Conservation (phyloP, 2,888 invertebrate genomes). For the Pristionchus arcanus region DNA sequence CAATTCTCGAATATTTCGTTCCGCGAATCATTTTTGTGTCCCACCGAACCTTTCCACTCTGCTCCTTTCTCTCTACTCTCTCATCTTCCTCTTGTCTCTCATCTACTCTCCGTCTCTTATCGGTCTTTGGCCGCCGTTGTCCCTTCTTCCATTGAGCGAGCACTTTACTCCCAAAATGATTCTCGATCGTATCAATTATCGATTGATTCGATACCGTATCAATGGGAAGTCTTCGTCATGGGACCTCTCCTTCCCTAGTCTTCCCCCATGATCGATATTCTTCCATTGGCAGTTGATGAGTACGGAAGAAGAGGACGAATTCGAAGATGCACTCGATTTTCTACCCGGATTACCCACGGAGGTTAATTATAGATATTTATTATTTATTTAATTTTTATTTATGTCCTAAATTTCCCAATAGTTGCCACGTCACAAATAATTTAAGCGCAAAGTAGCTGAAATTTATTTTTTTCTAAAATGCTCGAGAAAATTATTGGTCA, state of each 20-base stretch:
- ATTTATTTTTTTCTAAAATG: not conserved
- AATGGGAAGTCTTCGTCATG: not conserved
- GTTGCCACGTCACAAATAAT: not conserved
- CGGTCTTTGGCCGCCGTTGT: slow-evolving; percentile 57
- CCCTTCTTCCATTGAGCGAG: not conserved
- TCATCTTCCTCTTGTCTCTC: slow-evolving; percentile 46
- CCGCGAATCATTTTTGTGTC: slow-evolving; percentile 44
- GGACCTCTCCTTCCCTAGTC: not conserved
- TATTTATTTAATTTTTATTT: not conserved
- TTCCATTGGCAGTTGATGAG: slow-evolving; percentile 55
- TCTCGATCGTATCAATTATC: slow-evolving; percentile 40
- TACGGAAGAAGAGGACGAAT: slow-evolving; percentile 64
- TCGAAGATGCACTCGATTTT: slow-evolving; percentile 71
- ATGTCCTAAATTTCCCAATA: not conserved
- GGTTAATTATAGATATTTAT: not conserved
- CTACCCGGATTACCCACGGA: slow-evolving; percentile 6
- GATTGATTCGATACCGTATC: not conserved
- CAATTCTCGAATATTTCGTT: slow-evolving; percentile 19
- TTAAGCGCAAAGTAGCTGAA: not conserved
- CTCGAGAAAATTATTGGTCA: not conserved
- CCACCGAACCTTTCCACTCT: slow-evolving; percentile 33
- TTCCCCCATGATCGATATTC: slow-evolving; percentile 19
- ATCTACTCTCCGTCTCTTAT: slow-evolving; percentile 44
- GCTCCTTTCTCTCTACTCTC: not conserved
- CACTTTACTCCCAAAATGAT: slow-evolving; percentile 24